Evolutionary conservation across 2,888 invertebrate species (phyloP).

Genomic region (Cheilosia impressa): DNA sequence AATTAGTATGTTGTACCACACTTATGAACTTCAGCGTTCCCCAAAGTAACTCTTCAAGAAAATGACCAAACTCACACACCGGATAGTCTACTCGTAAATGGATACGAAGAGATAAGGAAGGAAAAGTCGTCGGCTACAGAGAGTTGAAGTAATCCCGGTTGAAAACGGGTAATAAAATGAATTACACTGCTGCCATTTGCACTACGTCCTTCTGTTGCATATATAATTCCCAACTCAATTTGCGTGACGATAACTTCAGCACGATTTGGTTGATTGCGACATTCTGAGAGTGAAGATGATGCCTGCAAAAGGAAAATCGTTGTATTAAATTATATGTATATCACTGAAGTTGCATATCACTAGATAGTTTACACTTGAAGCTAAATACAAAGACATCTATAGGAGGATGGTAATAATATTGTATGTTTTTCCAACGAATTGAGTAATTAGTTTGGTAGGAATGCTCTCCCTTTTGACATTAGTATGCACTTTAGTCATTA

Average conservation of each 20-base stretch:
- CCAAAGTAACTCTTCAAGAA: slow-evolving; percentile 24
- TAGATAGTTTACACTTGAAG: slow-evolving; percentile 21
- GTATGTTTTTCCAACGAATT: neutral
- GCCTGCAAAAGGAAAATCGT: slow-evolving; percentile 10
- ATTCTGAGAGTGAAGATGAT: slow-evolving; percentile 29
- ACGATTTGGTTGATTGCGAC: slow-evolving; percentile 54
- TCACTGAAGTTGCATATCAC: slow-evolving; percentile 9
- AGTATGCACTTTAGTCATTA: too few relatives aligned
- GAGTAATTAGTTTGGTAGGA: neutral
- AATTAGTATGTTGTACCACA: slow-evolving; percentile 24
- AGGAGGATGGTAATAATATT: neutral
- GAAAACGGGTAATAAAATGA: slow-evolving; percentile 53
- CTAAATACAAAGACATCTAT: neutral
- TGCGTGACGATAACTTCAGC: slow-evolving; percentile 58
- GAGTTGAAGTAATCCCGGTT: slow-evolving; percentile 38
- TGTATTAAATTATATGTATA: slow-evolving; percentile 3
- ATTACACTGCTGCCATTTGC: slow-evolving; percentile 45
- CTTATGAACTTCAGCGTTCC: slow-evolving; percentile 29
- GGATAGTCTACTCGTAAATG: slow-evolving; percentile 32
- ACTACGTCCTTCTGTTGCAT: slow-evolving; percentile 50
- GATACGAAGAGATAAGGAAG: slow-evolving; percentile 50
- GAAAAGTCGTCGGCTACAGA: slow-evolving; percentile 21
- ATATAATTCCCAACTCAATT: slow-evolving; percentile 58
- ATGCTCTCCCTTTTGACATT: neutral
- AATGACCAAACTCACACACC: slow-evolving; percentile 38